Conservation (phyloP, 2,113 vertebrate species). For the Pedetes capensis region DNA sequence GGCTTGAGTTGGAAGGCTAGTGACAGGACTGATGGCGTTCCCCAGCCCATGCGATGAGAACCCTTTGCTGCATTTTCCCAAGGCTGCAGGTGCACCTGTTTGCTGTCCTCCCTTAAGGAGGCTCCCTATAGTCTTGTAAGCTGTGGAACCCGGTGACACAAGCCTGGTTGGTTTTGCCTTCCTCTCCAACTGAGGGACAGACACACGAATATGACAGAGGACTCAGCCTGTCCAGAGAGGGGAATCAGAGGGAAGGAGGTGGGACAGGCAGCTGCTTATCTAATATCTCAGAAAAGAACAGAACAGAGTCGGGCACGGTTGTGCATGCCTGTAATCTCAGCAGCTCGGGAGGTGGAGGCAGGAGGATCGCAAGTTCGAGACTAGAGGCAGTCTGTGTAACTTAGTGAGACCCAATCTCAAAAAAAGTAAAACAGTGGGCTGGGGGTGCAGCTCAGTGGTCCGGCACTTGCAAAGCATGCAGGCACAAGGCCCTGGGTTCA, state of each 20-base stretch:
- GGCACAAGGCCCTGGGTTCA: no score
- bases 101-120: not conserved
- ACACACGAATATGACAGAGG: not conserved
- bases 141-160: not conserved
- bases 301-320: no score
- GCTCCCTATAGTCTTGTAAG: not conserved
- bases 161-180: not conserved
- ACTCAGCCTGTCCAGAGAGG: not conserved
- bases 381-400: no score
- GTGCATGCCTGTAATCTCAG: no score
- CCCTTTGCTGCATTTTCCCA: not conserved
- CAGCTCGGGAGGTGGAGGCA: no score
- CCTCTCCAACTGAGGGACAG: not conserved
- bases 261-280: not conserved
- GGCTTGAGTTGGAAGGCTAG: not conserved
- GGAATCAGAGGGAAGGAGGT: not conserved
- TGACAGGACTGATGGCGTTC: not conserved
- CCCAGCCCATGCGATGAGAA: not conserved
- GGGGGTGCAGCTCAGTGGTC: no score
- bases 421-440: no score
- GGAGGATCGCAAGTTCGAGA: no score
- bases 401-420: no score
- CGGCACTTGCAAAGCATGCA: no score
- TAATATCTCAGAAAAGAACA: fast-evolving
- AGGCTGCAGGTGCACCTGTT: not conserved